Base-by-base conservation (phyloP, 2,888 invertebrate genomes). In the Drosophila nr. medialis region DNA sequence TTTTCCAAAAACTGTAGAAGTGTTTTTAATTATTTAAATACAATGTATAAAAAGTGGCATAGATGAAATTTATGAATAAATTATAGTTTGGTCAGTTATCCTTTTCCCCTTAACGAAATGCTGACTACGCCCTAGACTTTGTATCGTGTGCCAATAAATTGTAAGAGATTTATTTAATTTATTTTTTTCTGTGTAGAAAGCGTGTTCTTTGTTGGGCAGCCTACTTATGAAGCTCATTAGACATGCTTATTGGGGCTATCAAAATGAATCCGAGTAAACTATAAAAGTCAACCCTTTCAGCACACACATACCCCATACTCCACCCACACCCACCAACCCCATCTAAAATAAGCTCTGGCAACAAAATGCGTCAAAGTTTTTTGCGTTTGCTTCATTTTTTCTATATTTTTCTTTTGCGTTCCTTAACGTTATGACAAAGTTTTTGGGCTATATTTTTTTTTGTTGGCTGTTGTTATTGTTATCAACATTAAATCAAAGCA, bases 201-300 rank as follows among this genome's bases (percentile, higher is more conserved):
- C n/a, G n/a, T 30, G 11, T 18, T 27, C 21, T 24, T 11, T 42
- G n/a, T 45, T 65, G 48, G 49, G 49, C 67, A 70, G 72, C 75
- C 83, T 77, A 81, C 81, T 91, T 89, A 80, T 80, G 80, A 66
- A 75, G 79, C 80, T 83, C 86, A 90, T 91, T 91, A 91, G 88
- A 84, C 83, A 65, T 77, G 90, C 83, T 91, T 91, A 91, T 91
- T 88, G 90, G 89, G 83, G 81, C 88, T 80, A 91, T 89, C 83
- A 91, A 90, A 80, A 70, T 75, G 83, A 91, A 90, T 91, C 90
- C 84, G 90, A 79, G 78, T 89, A 68, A 91, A 90, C 91, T 91
- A 91, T 90, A 86, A 90, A 90, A 88, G 74, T 83, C 80, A 83
- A 91, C 78, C 73, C 81, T 73, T 81, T 72, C 55, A 42, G 21